These are phyloP conservation scores for Cataglyphis hispanica DNA, from an alignment of 1,140 invertebrate species.

Conservation along the genomic window DNA sequence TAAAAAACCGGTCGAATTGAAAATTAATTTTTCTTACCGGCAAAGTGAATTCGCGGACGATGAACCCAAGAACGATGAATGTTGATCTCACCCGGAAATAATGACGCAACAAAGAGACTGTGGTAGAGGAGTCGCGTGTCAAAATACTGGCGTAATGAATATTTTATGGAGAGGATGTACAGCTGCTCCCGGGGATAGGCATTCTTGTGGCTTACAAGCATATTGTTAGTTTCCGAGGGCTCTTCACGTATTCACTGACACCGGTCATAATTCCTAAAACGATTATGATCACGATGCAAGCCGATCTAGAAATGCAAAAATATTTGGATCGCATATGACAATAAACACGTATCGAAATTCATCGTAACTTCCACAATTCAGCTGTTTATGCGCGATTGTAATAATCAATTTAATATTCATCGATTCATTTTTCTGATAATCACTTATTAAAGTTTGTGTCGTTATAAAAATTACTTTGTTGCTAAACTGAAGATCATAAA, in stretches of 20 bases:
- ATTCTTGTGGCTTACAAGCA: background rate
- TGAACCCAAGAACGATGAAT: constrained; percentile 36
- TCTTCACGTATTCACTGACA: constrained; percentile 17
- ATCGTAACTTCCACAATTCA: background rate
- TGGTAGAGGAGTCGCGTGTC: constrained; percentile 36
- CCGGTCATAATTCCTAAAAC: constrained; percentile 13
- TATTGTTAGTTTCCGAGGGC: background rate
- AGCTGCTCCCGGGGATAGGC: background rate
- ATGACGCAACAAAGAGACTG: constrained; percentile 56
- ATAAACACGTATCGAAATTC: background rate
- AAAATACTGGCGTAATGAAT: constrained; percentile 45
- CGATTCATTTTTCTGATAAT: background rate
- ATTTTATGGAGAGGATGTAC: constrained; percentile 42
- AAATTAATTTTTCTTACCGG: constrained; percentile 34
- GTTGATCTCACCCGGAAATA: constrained; percentile 63
- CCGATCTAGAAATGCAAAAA: background rate
- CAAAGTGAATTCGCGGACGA: constrained; percentile 43
- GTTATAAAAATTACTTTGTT: background rate
- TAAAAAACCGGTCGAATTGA: constrained; percentile 57
- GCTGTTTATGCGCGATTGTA: background rate
- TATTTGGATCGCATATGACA: background rate
- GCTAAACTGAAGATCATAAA: background rate
- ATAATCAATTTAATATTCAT: background rate
- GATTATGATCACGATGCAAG: constrained; percentile 31
- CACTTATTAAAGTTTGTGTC: background rate